Base-by-base conservation (phyloP, 2,113 vertebrate genomes). In the Martes martes region DNA sequence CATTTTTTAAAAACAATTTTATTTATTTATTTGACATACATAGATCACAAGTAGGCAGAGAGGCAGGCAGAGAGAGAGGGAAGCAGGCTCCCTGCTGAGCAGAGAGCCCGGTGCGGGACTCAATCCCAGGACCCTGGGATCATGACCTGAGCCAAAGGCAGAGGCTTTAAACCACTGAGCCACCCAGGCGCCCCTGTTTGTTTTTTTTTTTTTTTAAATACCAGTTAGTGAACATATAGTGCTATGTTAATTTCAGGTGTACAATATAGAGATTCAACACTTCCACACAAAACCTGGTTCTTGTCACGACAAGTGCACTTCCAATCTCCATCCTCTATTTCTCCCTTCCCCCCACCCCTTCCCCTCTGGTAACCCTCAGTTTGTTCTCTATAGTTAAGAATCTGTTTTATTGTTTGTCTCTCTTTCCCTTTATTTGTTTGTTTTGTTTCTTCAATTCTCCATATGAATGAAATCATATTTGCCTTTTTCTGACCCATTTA, bases 341-440 rank as follows among this genome's bases (percentile, higher is more conserved):
- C 11, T 0, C 71, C 23, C 11, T 42, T 24, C 5, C 11, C 23
- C 71, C 36, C 10, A 24, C 21, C 6, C 0, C 36, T 21, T 74
- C 36, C 36, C 71, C 21, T 73, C 71, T 73, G 36, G 11, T 42
- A 24, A 74, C 36, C 69, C 21, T 42, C 36, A 6, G 21, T 73
- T 42, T 42, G 36, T 74, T 74, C 36, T 74, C 21, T 24, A 74
- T 14, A 42, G 36, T 42, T 42, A 73, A 73, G 71, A 74, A 39
- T 74, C 36, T 73, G 63, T 11, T 42, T 42, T 13, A 24, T 73
- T 14, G 2, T 7, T 39, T 39, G 19, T 73, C 39, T 39, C 23
- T 73, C 36, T 73, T 2, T 39, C 15, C 52, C 52, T 52, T 55
- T 18, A 18, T 55, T 55, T 55, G 50, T 55, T 73, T 73, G 71